phyloP scores from a whole-genome alignment of 2,113 vertebrate species.

The Thermophis baileyi region DNA sequence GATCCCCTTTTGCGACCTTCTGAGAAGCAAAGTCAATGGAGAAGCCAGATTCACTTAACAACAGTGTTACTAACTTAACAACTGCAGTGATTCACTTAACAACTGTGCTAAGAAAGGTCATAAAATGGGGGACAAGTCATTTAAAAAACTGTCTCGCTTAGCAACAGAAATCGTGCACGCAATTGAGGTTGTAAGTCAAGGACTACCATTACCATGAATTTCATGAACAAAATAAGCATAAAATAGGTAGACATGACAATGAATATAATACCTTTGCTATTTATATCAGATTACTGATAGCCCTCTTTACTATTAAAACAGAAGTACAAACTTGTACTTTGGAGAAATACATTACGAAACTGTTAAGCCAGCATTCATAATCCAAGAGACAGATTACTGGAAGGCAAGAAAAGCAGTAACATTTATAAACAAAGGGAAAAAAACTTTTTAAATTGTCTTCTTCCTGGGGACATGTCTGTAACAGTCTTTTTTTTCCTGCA shows the following conservation, averaged over 20 bases:
- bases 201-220: background rate
- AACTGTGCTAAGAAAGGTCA: background rate
- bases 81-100: background rate
- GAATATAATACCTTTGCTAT: background rate
- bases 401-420: background rate
- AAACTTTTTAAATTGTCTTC: background rate
- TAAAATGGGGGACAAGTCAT: background rate
- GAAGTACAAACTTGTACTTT: background rate
- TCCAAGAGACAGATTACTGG: background rate
- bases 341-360: background rate
- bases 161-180: background rate
- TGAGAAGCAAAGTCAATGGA: background rate
- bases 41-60: background rate
- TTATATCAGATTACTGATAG: conserved; percentile 24
- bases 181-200: no score
- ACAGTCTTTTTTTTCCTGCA: background rate
- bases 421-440: background rate
- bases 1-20: background rate
- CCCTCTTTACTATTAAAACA: background rate
- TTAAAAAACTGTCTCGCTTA: background rate
- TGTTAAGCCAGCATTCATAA: background rate
- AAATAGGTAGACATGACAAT: conserved; percentile 52
- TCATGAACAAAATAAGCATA: conserved; percentile 34
- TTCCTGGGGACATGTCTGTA: background rate
- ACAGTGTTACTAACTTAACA: background rate